phyloP scores from a whole-genome alignment of 2,888 invertebrate genomes.

The Sepiola atlantica region DNA sequence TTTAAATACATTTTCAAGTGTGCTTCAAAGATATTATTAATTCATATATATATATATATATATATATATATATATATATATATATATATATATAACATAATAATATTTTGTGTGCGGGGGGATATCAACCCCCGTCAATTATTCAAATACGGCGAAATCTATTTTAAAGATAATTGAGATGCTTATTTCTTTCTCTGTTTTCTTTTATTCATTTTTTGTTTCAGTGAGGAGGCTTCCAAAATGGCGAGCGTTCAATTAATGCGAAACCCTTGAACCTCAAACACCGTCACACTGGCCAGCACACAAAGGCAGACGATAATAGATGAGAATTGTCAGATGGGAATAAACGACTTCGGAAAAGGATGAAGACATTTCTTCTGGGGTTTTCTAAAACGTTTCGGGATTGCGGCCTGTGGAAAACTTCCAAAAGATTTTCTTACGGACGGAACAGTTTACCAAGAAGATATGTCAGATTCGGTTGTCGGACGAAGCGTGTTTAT shows the following conservation, averaged over 20 bases:
- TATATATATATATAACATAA: too few relatives aligned
- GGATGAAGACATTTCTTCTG: background rate
- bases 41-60: too few relatives aligned
- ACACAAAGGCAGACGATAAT: background rate
- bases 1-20: too few relatives aligned
- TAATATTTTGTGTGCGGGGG: background rate
- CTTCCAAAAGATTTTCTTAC: background rate
- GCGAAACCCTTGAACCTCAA: background rate
- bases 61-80: too few relatives aligned
- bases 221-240: background rate
- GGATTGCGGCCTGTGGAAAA: background rate
- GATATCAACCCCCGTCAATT: background rate
- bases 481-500: background rate
- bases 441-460: background rate
- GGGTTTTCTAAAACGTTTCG: background rate
- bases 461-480: background rate
- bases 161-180: background rate
- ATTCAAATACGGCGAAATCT: background rate
- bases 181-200: background rate
- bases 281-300: background rate
- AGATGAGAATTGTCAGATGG: background rate
- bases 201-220: too few relatives aligned
- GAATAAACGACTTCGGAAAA: background rate
- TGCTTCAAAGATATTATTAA: too few relatives aligned
- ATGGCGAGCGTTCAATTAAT: background rate